Evolutionary conservation across 2,888 invertebrate genomes (phyloP), one percentile per base, ranked within the genome.

Genomic region (Coecobrya sp.): DNA sequence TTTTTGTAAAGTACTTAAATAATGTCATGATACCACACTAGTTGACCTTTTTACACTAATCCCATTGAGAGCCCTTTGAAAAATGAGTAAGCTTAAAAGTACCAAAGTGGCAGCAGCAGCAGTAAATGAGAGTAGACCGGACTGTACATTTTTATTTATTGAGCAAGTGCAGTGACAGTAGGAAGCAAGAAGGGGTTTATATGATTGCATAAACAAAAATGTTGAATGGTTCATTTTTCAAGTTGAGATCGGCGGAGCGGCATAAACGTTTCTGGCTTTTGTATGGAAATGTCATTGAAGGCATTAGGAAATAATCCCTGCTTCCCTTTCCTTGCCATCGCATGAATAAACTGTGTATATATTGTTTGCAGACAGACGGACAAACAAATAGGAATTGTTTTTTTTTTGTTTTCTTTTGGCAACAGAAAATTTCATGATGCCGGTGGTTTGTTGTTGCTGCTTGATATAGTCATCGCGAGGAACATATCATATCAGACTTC

Each of bases 211-310:
- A 82, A 30, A 79, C 79, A 79, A 82, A 59, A 82, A 59, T 59
- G 13, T 59, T 55, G 36, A 62, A 85, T 85, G 65, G 84, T 16
- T 45, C 22, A 85, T 65, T 85, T 65, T 85, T 85, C 85, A 85
- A 85, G 49, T 85, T 45, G 45, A 49, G 68, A 85, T 30, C 27
- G 42, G 45, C n/a, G 19, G 36, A 59, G 36, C 16, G 36, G 36
- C n/a, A 62, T 45, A 81, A 55, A 45, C 30, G 81, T 82, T 42
- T 82, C 89, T 89, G 82, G 89, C 59, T 89, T 89, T 89, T 84
- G 73, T 84, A 82, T 22, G 68, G 36, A 89, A 89, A 89, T 84
- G 89, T 70, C 89, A 73, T 89, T 89, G 73, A 73, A 89, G 81
- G 89, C 36, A 89, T 89, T 89, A 89, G 73, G 36, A 27, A 70